Conservation (phyloP, 1,140 invertebrate genomes). For the Drosophila subpulchrella region DNA sequence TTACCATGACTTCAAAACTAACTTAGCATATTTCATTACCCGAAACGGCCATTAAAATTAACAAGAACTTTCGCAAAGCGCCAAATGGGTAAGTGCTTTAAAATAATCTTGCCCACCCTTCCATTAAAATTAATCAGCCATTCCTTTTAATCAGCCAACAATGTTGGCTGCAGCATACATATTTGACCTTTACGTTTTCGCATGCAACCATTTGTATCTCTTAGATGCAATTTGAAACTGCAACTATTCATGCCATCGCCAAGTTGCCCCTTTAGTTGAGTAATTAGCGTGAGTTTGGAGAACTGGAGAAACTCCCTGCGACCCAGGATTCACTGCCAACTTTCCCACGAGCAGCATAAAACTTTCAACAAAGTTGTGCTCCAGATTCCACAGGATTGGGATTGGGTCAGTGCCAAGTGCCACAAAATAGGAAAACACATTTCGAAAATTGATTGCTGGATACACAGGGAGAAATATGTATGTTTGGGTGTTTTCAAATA, state of each 20-base stretch:
- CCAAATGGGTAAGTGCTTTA: neutral
- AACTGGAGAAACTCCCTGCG: neutral
- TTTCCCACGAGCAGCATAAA: conserved; percentile 5
- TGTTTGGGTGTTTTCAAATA: too few relatives aligned
- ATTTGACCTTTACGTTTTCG: neutral
- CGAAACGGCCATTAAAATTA: too few relatives aligned
- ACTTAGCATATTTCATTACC: too few relatives aligned
- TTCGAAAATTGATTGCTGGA: conserved; percentile 17
- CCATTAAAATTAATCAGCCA: neutral
- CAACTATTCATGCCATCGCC: conserved; percentile 12
- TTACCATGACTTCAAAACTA: too few relatives aligned
- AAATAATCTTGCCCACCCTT: neutral
- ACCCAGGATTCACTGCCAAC: neutral
- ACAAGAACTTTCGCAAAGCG: too few relatives aligned
- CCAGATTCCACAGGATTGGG: conserved; percentile 19
- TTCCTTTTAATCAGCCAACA: neutral
- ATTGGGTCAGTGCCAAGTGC: conserved; percentile 23
- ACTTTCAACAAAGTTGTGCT: conserved; percentile 6
- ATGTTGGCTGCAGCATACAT: neutral
- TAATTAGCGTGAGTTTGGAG: conserved; percentile 16
- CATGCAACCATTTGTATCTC: conserved; percentile 1
- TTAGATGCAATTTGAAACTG: conserved; percentile 4
- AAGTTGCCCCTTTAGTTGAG: conserved; percentile 6
- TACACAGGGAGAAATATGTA: neutral
- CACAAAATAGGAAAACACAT: conserved; percentile 11